Base-by-base conservation (phyloP, 35 echinoderm and acorn worm genomes). In the Holothuria glaberrima region DNA sequence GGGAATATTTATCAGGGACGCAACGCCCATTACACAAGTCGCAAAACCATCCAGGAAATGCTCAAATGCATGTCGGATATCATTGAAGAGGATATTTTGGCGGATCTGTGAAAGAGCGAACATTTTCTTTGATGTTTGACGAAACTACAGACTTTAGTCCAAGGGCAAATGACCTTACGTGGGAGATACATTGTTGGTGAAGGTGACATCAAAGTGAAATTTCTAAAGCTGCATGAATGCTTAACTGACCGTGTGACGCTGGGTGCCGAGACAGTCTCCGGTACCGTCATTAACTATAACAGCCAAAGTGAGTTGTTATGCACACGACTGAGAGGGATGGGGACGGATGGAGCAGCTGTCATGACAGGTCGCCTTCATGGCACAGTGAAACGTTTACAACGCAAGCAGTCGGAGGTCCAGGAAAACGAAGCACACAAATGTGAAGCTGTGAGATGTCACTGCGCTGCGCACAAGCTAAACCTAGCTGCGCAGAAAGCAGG, bases 291-390 rank as follows among this genome's bases (percentile, higher is more conserved):
- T 86, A 54, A 86, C 48, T 63, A 88, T 22, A 70, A 56, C 22
- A 48, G 50, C 25, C 26, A 62, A 86, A 63, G 27, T 20, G 12
- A 88, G 25, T 28, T 68, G 66, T 33, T 29, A 22, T 88, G n/a
- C 59, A 71, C 54, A 57, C 48, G 41, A 59, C 36, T 90, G 21
- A 36, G 48, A 56, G 88, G 67, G 25, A 78, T 90, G 24, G 88
- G 88, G 21, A 90, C 88, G 6, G 88, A 90, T 74, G 88, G 88
- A 25, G 88, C 69, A 60, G 70, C 67, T 26, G 73, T 90, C 31
- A 90, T 90, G 88, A 78, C 71, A 31, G 88, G 69, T 77, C 50
- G 52, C 35, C 16, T 36, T n/a, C 70, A 88, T 57, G 68, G 86
- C 3, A 64, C 68, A 12, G 86, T 88, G 34, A 88, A 88, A 45